phyloP scores from a whole-genome alignment of 1,140 invertebrate genomes.

The Caenorhabditis tropicalis region DNA sequence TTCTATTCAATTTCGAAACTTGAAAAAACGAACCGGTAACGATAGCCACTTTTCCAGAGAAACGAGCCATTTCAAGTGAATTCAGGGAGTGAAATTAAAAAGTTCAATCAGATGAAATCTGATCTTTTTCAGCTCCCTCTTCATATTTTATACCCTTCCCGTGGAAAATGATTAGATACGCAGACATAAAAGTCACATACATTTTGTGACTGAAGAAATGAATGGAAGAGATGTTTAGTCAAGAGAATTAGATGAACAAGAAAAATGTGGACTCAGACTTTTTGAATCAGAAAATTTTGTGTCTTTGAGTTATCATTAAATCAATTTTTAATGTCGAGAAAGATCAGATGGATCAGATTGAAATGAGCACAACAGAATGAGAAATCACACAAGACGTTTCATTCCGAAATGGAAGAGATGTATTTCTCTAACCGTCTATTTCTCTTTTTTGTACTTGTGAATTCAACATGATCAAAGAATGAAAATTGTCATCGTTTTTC shows the following conservation, averaged over 20 bases:
- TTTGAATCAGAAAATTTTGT: neutral
- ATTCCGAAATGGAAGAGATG: neutral
- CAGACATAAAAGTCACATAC: neutral
- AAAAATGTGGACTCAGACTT: neutral
- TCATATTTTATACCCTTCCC: neutral
- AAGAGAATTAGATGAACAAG: neutral
- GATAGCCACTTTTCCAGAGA: constrained; percentile 36
- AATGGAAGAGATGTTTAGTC: constrained; percentile 14
- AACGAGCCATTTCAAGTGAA: constrained; percentile 14
- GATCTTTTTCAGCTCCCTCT: neutral
- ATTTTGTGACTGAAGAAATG: neutral
- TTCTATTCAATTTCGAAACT: neutral
- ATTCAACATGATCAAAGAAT: no score
- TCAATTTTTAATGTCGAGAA: no score
- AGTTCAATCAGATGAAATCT: neutral
- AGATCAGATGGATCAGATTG: no score
- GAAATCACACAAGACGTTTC: neutral
- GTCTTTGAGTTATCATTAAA: neutral
- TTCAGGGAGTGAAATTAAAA: neutral
- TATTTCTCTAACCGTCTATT: constrained; percentile 1
- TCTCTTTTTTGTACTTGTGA: neutral
- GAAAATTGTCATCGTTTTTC: neutral
- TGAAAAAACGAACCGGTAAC: constrained; percentile 17
- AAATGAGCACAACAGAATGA: neutral
- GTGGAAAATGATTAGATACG: neutral